Percentiles rank a stretch among this genome's conserved stretches.
Conservation (phyloP, 2,888 invertebrate species). For the Microplitis deprimator region DNA sequence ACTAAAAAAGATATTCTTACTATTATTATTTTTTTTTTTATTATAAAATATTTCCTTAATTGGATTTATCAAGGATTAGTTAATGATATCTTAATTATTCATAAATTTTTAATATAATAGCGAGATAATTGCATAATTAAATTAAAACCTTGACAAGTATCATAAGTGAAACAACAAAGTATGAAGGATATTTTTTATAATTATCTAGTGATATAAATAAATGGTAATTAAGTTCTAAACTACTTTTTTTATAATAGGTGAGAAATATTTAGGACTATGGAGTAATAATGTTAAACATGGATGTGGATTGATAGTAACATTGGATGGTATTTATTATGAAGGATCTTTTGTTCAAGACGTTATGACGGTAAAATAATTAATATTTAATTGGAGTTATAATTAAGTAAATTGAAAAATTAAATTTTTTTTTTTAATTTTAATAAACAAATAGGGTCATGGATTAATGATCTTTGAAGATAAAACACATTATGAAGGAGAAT, state of each 20-base stretch:
- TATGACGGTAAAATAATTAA: conserved; percentile 76
- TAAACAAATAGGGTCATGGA: conserved; percentile 80
- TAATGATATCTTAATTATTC: too few species aligned
- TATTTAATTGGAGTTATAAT: not conserved
- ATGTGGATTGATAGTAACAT: conserved; percentile 87
- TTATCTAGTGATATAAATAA: not conserved
- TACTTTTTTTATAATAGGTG: conserved; percentile 72
- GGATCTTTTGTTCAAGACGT: conserved; percentile 87
- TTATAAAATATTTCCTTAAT: too few species aligned
- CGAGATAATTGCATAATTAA: not conserved
- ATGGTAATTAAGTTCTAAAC: not conserved
- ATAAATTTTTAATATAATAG: not conserved
- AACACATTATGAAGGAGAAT: conserved; percentile 91
- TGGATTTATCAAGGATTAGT: too few species aligned
- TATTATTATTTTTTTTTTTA: too few species aligned
- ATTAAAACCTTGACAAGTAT: not conserved
- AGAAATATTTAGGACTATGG: conserved; percentile 94
- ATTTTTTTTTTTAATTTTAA: not conserved
- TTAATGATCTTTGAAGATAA: conserved; percentile 91
- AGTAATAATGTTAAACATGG: conserved; percentile 88
- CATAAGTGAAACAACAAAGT: not conserved
- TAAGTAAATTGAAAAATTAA: not conserved
- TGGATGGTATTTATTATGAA: conserved; percentile 93
- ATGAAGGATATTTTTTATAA: not conserved
- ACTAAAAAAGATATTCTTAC: too few species aligned